These are phyloP conservation scores for Neodontobutis hainanensis DNA, from an alignment of 2,113 vertebrate species.

Conservation along the genomic window DNA sequence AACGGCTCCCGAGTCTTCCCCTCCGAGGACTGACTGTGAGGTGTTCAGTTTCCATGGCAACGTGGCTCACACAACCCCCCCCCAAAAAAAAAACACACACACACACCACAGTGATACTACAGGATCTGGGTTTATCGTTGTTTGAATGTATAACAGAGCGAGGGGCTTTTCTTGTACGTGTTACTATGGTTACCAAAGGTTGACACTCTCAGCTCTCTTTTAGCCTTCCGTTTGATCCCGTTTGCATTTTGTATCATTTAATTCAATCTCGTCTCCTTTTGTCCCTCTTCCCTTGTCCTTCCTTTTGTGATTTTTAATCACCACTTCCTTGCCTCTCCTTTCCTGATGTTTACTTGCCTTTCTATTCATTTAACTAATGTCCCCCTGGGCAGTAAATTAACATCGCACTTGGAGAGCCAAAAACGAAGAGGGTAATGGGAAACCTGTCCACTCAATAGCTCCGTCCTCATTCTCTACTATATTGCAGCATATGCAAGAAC, in stretches of 20 bases:
- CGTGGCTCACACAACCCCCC: conserved; percentile 52
- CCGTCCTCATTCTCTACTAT: conserved; percentile 34
- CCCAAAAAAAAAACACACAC: too few relatives aligned
- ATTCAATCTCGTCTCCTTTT: conserved; percentile 2
- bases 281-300: background rate
- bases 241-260: background rate
- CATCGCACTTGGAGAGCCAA: conserved; percentile 46
- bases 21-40: conserved; percentile 54
- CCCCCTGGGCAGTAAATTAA: conserved; percentile 54
- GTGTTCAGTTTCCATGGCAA: conserved; percentile 79
- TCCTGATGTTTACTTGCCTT: conserved; percentile 46
- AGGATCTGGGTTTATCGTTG: conserved; percentile 40
- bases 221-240: conserved; percentile 5
- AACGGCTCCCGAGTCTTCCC: conserved; percentile 45
- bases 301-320: conserved; percentile 5
- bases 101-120: conserved; percentile 45
- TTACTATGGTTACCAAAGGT: conserved; percentile 55
- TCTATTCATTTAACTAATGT: conserved; percentile 70
- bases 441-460: conserved; percentile 46
- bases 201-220: conserved; percentile 13
- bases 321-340: conserved; percentile 22
- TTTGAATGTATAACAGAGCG: background rate
- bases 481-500: conserved; percentile 46
- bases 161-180: conserved; percentile 39
- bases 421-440: conserved; percentile 59